Base-by-base conservation (phyloP, 1,140 invertebrate genomes). In the Zaprionus davidi region DNA sequence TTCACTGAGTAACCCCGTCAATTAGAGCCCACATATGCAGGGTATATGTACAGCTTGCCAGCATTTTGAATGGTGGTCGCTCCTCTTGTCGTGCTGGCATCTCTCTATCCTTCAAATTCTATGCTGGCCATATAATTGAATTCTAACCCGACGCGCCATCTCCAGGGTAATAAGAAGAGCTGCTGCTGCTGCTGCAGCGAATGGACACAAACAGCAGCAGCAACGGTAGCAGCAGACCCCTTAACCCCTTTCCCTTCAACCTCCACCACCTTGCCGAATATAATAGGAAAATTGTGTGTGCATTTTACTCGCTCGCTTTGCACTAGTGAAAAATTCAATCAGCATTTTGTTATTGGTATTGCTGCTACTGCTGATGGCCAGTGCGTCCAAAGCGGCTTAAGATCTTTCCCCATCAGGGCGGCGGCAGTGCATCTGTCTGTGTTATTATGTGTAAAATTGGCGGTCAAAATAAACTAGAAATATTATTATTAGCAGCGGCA, bases 121-220 rank as follows among this genome's bases (percentile, higher is more conserved):
- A 49, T 80, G 70, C 69, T 46, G 55, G 38, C 63, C 78, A 86
- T 79, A 90, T 90, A 88, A 88, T 88, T 90, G 84, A 88, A 88
- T 88, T 84, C 81, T 88, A 87, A 81, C 51, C 84, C 84, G 77
- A 84, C 56, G 74, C 58, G 78, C 56, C 78, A 83, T 88, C 84
- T 88, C 78, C 62, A 84, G 84, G 83, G 84, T 81, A 87, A 90
- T 90, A 81, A 84, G 81, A 60, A 34, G 66, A 59, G 46, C 46
- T 51, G 60, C 38, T 41, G 13, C 15, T 41, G 38, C 41, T 46
- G 41, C 34, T 56, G 53, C 22, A 62, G 44, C 58, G 36, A 28
- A 72, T 46, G 55, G 44, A 69, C 64, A 69, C 49, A 66, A 46
- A n/a, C 69, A 22, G 41, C 28, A 46, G 38, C 55, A 59, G 31